Conservation (phyloP, 2,797 vertebrate species). For the Coluber constrictor region DNA sequence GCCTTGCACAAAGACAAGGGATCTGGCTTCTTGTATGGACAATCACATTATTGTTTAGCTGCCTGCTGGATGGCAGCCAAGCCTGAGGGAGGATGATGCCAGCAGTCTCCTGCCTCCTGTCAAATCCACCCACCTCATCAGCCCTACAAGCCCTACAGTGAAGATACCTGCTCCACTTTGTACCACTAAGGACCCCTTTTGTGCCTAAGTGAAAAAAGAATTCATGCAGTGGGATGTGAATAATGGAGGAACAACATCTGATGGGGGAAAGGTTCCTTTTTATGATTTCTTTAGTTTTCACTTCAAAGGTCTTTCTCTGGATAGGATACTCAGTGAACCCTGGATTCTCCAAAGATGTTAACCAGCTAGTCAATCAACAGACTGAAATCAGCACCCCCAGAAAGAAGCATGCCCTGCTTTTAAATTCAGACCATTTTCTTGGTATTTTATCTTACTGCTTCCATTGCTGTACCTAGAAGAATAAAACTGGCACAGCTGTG, state of each 20-base stretch:
- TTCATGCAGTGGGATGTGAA: not conserved
- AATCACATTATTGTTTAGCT: not conserved
- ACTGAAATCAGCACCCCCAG: not conserved
- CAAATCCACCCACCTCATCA: not conserved
- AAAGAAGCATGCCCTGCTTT: not conserved
- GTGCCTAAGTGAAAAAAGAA: not conserved
- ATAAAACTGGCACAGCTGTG: not conserved
- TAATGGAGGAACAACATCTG: not conserved
- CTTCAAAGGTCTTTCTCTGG: slow-evolving; percentile 22
- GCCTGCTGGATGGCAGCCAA: not conserved
- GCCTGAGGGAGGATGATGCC: not conserved
- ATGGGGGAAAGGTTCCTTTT: not conserved
- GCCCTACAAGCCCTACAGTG: not conserved
- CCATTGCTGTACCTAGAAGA: not conserved
- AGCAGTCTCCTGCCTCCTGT: not conserved
- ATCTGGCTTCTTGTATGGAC: not conserved
- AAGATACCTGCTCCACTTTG: not conserved
- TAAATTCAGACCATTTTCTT: slow-evolving; percentile 11
- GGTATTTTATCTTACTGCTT: not conserved
- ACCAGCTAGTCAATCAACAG: slow-evolving; percentile 2
- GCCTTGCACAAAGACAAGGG: not conserved
- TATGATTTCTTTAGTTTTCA: not conserved
- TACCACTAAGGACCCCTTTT: not conserved
- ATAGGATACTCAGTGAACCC: slow-evolving; percentile 8
- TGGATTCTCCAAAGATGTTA: slow-evolving; percentile 10